These are phyloP conservation scores for Cyclura pinguis DNA, from an alignment of 2,797 vertebrate species.

Conservation along the genomic window DNA sequence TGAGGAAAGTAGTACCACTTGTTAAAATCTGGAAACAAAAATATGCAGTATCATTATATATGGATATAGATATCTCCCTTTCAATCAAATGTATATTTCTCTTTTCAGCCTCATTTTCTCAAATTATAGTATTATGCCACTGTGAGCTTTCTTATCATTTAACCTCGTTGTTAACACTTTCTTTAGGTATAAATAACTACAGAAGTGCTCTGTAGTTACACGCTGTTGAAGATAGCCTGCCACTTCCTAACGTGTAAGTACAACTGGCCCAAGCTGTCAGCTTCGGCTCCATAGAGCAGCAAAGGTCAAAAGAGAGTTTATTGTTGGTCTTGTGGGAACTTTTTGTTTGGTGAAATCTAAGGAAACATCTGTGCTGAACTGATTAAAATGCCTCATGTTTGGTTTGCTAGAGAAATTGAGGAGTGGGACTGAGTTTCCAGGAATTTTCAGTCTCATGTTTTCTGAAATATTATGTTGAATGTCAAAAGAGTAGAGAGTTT, in stretches of 20 bases:
- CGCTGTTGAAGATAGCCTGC: not conserved
- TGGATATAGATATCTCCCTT: not conserved
- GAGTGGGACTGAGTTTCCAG: not conserved
- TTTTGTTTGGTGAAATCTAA: conserved; percentile 9
- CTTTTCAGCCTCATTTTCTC: conserved; percentile 33
- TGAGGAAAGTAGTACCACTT: not conserved
- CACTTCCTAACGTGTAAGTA: not conserved
- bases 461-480: not conserved
- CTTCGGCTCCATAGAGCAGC: not conserved
- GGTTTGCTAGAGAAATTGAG: not conserved
- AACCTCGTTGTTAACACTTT: not conserved
- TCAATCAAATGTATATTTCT: not conserved
- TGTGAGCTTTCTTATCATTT: conserved; percentile 26
- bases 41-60: not conserved
- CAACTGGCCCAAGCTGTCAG: conserved; percentile 33
- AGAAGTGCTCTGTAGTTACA: conserved; percentile 13
- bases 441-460: not conserved
- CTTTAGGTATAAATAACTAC: conserved; percentile 33
- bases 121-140: conserved; percentile 23
- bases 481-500: not conserved
- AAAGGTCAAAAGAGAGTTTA: conserved; percentile 17
- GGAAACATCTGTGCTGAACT: conserved; percentile 20
- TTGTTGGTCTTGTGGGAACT: not conserved
- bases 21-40: conserved; percentile 15
- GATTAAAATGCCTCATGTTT: not conserved